Conservation (phyloP, 2,888 invertebrate genomes). For the Cataglyphis cursor region DNA sequence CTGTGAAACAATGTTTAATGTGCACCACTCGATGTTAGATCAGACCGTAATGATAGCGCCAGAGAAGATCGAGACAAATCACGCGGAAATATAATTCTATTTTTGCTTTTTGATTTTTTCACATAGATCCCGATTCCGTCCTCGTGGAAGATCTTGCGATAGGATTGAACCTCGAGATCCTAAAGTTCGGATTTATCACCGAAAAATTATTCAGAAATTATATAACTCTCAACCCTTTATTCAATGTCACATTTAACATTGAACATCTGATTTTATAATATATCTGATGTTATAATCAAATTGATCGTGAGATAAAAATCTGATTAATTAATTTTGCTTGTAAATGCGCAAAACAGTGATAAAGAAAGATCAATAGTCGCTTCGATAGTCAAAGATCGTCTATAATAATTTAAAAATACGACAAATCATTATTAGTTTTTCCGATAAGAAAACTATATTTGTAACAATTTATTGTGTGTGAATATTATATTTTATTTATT, state of each 20-base stretch:
- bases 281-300: not conserved
- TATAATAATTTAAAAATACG: not conserved
- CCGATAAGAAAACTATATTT: not conserved
- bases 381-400: not conserved
- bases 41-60: conserved; percentile 11
- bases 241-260: not conserved
- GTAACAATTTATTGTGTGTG: not conserved
- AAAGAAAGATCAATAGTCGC: not conserved
- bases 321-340: not conserved
- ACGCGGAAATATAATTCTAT: conserved; percentile 14
- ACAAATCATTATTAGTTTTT: not conserved
- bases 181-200: not conserved
- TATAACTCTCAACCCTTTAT: not conserved
- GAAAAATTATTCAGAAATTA: not conserved
- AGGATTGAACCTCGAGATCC: conserved; percentile 49
- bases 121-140: conserved; percentile 70
- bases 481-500: not conserved
- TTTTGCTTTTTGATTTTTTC: conserved; percentile 22
- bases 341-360: not conserved
- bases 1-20: conserved; percentile 31
- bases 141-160: conserved; percentile 51
- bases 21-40: conserved; percentile 22
- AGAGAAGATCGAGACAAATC: conserved; percentile 24
- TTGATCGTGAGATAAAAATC: not conserved
- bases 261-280: not conserved